Conservation (phyloP, 2,888 invertebrate genomes). For the Halictus quadricinctus region DNA sequence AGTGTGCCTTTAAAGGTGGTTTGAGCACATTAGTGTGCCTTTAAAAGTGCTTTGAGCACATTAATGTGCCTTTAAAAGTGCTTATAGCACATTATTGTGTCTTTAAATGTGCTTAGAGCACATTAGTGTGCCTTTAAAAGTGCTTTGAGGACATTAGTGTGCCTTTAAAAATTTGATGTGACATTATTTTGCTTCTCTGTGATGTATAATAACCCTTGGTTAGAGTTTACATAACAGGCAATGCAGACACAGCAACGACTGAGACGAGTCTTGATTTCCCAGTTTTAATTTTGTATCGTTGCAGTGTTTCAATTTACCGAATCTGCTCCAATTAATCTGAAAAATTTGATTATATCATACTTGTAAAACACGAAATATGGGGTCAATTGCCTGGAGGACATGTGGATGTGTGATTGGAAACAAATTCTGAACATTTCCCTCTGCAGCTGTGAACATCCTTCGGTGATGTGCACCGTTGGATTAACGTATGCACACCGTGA, state of each 20-base stretch:
- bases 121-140: no score
- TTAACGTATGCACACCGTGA: slow-evolving; percentile 25
- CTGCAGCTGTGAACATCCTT: neutral
- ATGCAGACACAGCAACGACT: no score
- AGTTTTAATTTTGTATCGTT: neutral
- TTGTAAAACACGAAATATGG: neutral
- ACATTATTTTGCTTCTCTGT: no score
- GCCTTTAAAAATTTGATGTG: no score
- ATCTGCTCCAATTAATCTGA: neutral
- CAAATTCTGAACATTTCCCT: neutral
- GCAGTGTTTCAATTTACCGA: neutral
- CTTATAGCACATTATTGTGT: no score
- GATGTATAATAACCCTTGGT: no score
- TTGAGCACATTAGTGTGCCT: no score
- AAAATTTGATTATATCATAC: neutral
- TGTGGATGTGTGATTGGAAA: neutral
- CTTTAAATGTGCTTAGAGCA: no score
- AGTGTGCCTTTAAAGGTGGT: no score
- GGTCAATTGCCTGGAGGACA: neutral
- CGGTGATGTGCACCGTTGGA: slow-evolving; percentile 25
- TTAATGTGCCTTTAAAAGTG: no score
- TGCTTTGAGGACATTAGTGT: no score
- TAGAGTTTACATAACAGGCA: neutral
- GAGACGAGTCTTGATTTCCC: neutral
- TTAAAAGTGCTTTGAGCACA: no score